Conservation (phyloP, 2,888 invertebrate species). For the Andrena minutula region DNA sequence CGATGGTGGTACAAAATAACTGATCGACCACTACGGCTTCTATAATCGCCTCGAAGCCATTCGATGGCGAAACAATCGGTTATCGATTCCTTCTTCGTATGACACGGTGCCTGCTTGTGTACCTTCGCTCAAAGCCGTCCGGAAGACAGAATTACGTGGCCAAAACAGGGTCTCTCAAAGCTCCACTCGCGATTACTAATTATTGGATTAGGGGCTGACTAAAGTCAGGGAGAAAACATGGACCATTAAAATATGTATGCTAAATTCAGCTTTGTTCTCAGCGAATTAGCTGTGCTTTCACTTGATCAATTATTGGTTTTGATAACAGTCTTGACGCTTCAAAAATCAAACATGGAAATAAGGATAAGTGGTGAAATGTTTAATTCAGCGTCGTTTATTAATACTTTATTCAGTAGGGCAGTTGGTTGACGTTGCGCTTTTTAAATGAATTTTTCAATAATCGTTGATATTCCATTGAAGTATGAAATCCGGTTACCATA, state of each 20-base stretch:
- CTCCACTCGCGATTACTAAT: neutral
- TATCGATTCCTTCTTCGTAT: constrained; percentile 52
- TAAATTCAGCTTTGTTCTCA: too few relatives aligned
- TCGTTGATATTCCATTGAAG: too few relatives aligned
- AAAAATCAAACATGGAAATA: too few relatives aligned
- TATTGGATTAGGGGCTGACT: neutral
- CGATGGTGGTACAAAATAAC: neutral
- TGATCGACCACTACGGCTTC: constrained; percentile 33
- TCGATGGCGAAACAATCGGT: constrained; percentile 36
- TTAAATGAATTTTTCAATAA: too few relatives aligned
- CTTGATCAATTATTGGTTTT: too few relatives aligned
- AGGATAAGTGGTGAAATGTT: too few relatives aligned
- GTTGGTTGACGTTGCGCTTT: too few relatives aligned
- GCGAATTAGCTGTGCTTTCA: too few relatives aligned
- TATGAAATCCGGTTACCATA: neutral
- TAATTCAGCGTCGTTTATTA: too few relatives aligned
- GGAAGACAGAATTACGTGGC: constrained; percentile 7
- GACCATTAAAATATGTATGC: neutral
- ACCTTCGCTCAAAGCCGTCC: neutral
- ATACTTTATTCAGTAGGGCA: too few relatives aligned
- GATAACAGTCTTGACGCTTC: too few relatives aligned
- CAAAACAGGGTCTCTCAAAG: neutral
- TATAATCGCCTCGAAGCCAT: constrained; percentile 36
- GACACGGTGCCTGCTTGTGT: constrained; percentile 26
- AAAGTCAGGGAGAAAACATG: neutral